A percentile compares a stretch with the other conserved stretches of the same genome.
phyloP scores from a whole-genome alignment of 2,888 invertebrate genomes.

The Cremastobaeus sp. region DNA sequence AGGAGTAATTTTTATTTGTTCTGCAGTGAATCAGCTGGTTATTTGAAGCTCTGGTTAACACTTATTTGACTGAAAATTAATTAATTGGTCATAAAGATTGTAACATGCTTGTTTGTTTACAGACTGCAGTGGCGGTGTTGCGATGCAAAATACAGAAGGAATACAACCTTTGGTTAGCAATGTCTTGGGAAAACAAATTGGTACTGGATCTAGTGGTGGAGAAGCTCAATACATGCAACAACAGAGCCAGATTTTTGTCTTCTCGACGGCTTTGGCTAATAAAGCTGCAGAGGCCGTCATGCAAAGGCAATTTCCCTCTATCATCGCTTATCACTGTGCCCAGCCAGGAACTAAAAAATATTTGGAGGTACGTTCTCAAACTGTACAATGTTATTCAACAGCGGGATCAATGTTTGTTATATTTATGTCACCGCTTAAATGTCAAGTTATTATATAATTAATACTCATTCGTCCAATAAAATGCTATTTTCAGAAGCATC shows the following conservation, averaged over 20 bases:
- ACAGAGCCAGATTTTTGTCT: constrained; percentile 98
- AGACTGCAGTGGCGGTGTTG: constrained; percentile 71
- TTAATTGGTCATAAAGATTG: neutral
- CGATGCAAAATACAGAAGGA: constrained; percentile 80
- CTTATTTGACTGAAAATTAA: neutral
- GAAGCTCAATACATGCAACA: constrained; percentile 95
- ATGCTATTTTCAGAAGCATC: constrained; percentile 86
- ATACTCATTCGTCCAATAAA: neutral
- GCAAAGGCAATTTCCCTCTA: constrained; percentile 92
- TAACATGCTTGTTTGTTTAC: constrained; percentile 5
- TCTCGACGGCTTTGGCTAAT: constrained; percentile 95
- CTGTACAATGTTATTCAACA: too few species aligned
- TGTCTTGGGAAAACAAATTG: constrained; percentile 86
- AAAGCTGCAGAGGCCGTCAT: constrained; percentile 95
- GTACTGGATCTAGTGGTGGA: constrained; percentile 86
- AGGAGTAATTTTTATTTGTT: too few species aligned
- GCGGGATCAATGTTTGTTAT: too few species aligned
- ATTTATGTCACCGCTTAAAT: too few species aligned
- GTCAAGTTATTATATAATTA: too few species aligned
- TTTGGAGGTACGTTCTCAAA: constrained; percentile 92
- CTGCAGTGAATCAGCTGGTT: too few species aligned
- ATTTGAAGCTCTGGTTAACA: too few species aligned
- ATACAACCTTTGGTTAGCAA: constrained; percentile 88
- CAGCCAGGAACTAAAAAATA: constrained; percentile 97
- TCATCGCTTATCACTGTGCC: constrained; percentile 96